Base-by-base conservation (phyloP, 2,888 invertebrate species). In the Drosophila buzzatii region DNA sequence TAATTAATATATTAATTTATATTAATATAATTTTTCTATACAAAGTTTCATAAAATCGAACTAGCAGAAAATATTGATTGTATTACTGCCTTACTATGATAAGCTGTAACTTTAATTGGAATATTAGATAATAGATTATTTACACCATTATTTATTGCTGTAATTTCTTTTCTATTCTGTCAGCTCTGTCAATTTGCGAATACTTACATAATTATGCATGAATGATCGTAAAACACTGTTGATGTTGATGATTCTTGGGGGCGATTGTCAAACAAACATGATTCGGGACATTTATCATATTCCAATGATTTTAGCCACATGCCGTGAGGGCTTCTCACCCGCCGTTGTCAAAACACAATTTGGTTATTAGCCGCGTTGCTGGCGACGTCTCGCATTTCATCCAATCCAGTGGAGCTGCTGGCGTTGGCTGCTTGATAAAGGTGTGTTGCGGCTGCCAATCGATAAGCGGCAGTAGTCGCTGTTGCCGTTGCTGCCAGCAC, bases 401-500 rank as follows among this genome's bases (percentile, higher is more conserved):
- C 88, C 85, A 89, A 89, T 82, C 66, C 66, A 59, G 56, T 72
- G 76, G 66, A 10, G 57, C 65, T 62, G 80, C 82, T 70, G 81
- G n/a, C 20, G 67, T 51, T 66, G 41, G 53, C 51, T 71, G 73
- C 77, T 70, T 72, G 88, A 89, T 81, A 89, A 88, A 91, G 91
- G 90, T 91, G 90, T 90, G 91, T 89, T 86, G 85, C 81, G 81
- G 56, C 79, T 82, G 75, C 82, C 89, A 85, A 84, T 88, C 86
- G 91, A 91, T 91, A 91, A 91, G 90, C 80, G 79, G 79, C 73
- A 80, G 63, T 56, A 70, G 58, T 27, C 41, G 74, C 27, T 66
- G 53, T 61, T 35, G 35, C 35, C 35, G 35, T 62, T 65, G 65
- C 63, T 78, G 66, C 58, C 67, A 72, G 86, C 91, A 86, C 91